Percentiles rank a stretch among this genome's conserved stretches.
Conservation (phyloP, 2,113 vertebrate genomes). For the Boleophthalmus pectinirostris region DNA sequence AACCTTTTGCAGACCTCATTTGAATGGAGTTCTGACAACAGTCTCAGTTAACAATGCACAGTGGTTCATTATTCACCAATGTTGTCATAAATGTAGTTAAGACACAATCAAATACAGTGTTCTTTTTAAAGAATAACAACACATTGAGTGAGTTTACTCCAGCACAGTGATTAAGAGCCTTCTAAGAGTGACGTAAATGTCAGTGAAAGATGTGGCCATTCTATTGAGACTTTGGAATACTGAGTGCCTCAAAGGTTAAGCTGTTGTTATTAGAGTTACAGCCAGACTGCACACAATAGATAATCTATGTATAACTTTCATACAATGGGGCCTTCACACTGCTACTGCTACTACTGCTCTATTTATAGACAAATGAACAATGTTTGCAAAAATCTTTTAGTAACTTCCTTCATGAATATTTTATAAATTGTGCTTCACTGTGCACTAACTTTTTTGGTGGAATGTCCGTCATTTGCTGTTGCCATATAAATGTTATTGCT, state of each 20-base stretch:
- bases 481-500: too few relatives aligned
- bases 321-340: background rate
- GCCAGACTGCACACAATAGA: slow-evolving; percentile 10
- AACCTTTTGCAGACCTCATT: background rate
- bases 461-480: too few relatives aligned
- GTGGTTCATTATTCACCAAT: background rate
- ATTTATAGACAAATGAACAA: background rate
- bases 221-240: slow-evolving; percentile 2
- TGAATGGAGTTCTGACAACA: background rate
- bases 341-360: background rate
- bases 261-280: slow-evolving; percentile 1
- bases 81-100: background rate
- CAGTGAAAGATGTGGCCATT: slow-evolving; percentile 1
- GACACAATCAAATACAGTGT: background rate
- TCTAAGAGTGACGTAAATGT: background rate
- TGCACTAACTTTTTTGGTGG: too few relatives aligned
- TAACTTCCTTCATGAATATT: too few relatives aligned
- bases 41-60: background rate
- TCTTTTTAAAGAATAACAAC: background rate
- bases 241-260: background rate
- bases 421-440: too few relatives aligned
- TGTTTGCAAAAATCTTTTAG: background rate
- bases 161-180: background rate
- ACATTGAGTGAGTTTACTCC: background rate
- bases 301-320: slow-evolving; percentile 6